Conservation (phyloP, 2,797 vertebrate genomes). For the Etheostoma perlongum region DNA sequence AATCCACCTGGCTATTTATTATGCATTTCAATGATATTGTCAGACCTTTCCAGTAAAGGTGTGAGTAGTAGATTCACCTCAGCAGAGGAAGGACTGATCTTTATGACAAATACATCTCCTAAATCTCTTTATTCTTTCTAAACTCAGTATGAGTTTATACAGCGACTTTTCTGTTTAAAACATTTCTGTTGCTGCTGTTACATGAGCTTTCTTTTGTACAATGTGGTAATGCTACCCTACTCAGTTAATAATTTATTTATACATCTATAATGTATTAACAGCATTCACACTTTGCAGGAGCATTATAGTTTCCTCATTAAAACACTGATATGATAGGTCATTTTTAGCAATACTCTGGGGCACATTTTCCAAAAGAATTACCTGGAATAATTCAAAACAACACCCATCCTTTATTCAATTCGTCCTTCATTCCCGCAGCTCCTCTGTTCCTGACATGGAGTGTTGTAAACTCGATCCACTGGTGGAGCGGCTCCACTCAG, state of each 20-base stretch:
- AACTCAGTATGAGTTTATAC: too few relatives aligned
- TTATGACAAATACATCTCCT: too few relatives aligned
- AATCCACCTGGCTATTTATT: too few relatives aligned
- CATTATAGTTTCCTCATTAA: not conserved
- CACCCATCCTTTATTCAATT: not conserved
- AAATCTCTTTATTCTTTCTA: too few relatives aligned
- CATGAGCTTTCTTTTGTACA: not conserved
- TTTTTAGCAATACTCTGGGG: not conserved
- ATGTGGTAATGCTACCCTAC: not conserved
- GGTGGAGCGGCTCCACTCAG: conserved; percentile 94
- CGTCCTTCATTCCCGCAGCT: conserved; percentile 73
- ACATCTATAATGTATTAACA: not conserved
- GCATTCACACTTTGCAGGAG: not conserved
- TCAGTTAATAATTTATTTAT: conserved; percentile 1
- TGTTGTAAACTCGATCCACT: conserved; percentile 93
- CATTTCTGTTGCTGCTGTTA: too few relatives aligned
- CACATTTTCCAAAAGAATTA: not conserved
- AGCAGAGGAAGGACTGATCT: too few relatives aligned
- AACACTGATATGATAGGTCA: not conserved
- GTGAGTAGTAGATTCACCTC: too few relatives aligned
- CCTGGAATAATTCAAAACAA: not conserved
- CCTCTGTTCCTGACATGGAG: conserved; percentile 96
- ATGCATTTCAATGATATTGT: too few relatives aligned
- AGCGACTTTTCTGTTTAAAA: too few relatives aligned
- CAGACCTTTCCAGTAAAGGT: too few relatives aligned